A percentile compares a stretch with the other conserved stretches of the same genome.
These are phyloP conservation scores for Myotis yumanensis DNA, from an alignment of 2,113 vertebrate genomes.

Conservation along the genomic window DNA sequence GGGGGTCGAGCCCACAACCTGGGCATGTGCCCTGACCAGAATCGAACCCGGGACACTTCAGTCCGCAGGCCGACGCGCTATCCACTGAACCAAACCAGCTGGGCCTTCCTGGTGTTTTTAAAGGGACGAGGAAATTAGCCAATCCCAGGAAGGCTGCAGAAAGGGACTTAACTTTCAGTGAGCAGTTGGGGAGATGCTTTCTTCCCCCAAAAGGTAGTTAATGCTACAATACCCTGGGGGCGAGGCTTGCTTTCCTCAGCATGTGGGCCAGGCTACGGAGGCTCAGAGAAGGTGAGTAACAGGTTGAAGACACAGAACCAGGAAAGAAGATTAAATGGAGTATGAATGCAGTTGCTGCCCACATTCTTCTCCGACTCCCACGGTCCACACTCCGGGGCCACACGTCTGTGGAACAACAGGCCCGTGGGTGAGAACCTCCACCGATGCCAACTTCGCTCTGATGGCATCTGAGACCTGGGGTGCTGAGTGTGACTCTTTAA, in stretches of 20 bases:
- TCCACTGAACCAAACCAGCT: too few relatives aligned
- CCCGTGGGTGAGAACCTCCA: not conserved
- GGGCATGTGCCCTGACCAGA: too few relatives aligned
- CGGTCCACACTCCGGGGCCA: not conserved
- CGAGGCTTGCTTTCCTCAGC: not conserved
- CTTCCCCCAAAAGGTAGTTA: not conserved
- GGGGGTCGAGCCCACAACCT: too few relatives aligned
- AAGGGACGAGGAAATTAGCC: not conserved
- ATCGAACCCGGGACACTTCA: too few relatives aligned
- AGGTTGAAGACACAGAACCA: not conserved
- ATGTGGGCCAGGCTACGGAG: not conserved
- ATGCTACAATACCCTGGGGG: not conserved
- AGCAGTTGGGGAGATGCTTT: not conserved
- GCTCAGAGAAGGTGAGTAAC: not conserved
- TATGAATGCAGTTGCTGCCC: not conserved
- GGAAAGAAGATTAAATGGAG: not conserved
- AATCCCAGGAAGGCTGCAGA: not conserved
- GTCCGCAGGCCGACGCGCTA: too few relatives aligned
- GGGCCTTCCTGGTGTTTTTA: not conserved
- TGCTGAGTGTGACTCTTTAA: not conserved
- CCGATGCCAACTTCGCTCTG: not conserved
- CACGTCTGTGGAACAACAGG: not conserved
- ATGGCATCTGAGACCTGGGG: not conserved
- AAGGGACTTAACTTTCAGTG: slow-evolving; percentile 16
- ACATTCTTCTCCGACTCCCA: not conserved